Conservation (phyloP, 2,888 invertebrate species). For the Noctua janthe region DNA sequence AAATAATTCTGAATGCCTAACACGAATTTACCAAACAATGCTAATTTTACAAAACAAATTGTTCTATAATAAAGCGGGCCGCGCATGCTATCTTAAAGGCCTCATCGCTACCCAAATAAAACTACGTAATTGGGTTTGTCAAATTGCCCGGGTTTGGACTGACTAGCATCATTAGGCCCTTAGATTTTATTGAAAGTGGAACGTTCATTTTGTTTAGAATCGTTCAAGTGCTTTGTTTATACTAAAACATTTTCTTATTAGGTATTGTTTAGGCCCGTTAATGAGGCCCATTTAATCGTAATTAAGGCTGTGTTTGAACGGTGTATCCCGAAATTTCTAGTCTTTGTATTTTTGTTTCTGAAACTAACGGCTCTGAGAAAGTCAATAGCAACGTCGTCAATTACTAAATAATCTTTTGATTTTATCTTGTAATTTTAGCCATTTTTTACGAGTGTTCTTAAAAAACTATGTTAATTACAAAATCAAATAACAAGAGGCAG, state of each 20-base stretch:
- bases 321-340: conserved; percentile 44
- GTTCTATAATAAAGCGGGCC: conserved; percentile 43
- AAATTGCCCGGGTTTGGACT: conserved; percentile 72
- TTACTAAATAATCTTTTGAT: conserved; percentile 4
- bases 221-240: conserved; percentile 64
- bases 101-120: conserved; percentile 74
- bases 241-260: conserved; percentile 66
- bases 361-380: conserved; percentile 12
- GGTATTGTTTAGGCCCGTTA: conserved; percentile 59
- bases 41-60: conserved; percentile 58
- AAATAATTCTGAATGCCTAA: conserved; percentile 25
- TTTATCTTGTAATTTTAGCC: not conserved
- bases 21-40: conserved; percentile 40
- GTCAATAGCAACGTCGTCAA: not conserved
- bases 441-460: not conserved
- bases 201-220: conserved; percentile 68
- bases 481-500: not conserved
- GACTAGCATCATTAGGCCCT: conserved; percentile 73
- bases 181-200: conserved; percentile 73
- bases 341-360: conserved; percentile 38
- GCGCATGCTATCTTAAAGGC: conserved; percentile 60
- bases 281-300: conserved; percentile 62
- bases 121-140: conserved; percentile 78
- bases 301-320: conserved; percentile 57
- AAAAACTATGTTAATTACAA: not conserved